Percentiles rank a stretch among this genome's conserved stretches.
phyloP scores from a whole-genome alignment of 1,140 invertebrate species.

The Bombus pyrosoma region DNA sequence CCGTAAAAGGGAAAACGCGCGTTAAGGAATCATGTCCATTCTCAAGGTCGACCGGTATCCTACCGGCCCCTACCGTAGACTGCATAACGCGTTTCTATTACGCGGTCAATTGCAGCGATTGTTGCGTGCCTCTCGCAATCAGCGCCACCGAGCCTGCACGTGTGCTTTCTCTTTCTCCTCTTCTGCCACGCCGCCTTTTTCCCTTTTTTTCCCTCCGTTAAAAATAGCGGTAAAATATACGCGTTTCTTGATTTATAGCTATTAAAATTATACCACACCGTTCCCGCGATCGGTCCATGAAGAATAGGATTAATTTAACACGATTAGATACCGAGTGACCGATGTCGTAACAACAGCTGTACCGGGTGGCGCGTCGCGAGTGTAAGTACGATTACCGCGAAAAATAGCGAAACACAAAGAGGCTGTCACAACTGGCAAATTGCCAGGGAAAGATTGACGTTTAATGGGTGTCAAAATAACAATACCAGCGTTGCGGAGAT shows the following conservation, averaged over 20 bases:
- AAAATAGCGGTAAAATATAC: background rate
- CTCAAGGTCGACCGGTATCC: constrained; percentile 76
- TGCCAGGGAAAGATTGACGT: constrained; percentile 35
- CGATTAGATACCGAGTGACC: constrained; percentile 33
- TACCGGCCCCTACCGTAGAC: constrained; percentile 64
- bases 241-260: constrained; percentile 5
- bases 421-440: constrained; percentile 35
- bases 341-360: background rate
- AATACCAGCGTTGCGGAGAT: constrained; percentile 15
- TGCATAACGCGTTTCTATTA: constrained; percentile 77
- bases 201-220: background rate
- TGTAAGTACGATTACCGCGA: background rate
- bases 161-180: constrained; percentile 32
- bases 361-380: background rate
- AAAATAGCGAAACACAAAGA: constrained; percentile 1
- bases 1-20: constrained; percentile 73
- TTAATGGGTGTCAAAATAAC: constrained; percentile 42
- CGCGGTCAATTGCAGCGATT: constrained; percentile 75
- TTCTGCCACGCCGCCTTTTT: background rate
- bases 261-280: background rate
- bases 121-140: constrained; percentile 73
- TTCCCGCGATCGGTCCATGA: background rate
- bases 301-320: constrained; percentile 40
- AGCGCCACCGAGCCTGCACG: constrained; percentile 49
- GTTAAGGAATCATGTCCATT: constrained; percentile 73